Evolutionary conservation across 2,113 vertebrate genomes (phyloP), one percentile per base, ranked within the genome.

Genomic region (Sturnira hondurensis): DNA sequence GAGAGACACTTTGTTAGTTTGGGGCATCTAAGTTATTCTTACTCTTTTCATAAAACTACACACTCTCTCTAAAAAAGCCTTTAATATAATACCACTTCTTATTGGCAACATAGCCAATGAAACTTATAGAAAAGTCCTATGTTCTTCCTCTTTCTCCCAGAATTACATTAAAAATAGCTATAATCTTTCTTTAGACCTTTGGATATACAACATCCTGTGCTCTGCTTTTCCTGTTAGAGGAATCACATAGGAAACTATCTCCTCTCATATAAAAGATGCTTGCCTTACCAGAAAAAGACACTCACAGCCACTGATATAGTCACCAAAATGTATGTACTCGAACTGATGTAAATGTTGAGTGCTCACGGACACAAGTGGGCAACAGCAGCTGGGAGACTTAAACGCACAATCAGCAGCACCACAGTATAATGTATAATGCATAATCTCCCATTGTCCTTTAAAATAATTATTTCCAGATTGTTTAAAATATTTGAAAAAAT

Each of bases 151-250:
- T 83, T 92, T 91, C 74, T 47, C 63, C 67, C 50, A 85, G 47
- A 95, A 93, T 85, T 94, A 68, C 56, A 71, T 67, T 1, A 52
- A 85, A 89, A 94, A 68, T 41, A 95, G 22, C n/a, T 58, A 82
- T 74, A 68, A 28, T 56, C 22, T 70, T 84, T 38, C 56, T 93
- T 86, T 87, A 87, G 70, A 86, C 1, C 10, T 93, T 67, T 54
- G 11, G 58, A 76, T 78, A 83, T n/a, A 45, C n/a, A 92, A 54
- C 43, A 41, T n/a, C n/a, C 15, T 84, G 7, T 45, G 33, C 19
- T 88, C 41, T 81, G 4, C 82, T 67, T 93, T 82, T 71, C 45
- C 16, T 38, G 36, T 67, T 61, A 80, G 54, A 93, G 36, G 38
- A 76, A 65, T 7, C 36, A 50, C 47, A 70, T 50, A 52, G 33